phyloP scores from a whole-genome alignment of 2,797 vertebrate genomes.

The Odontamblyopus lacepedii region DNA sequence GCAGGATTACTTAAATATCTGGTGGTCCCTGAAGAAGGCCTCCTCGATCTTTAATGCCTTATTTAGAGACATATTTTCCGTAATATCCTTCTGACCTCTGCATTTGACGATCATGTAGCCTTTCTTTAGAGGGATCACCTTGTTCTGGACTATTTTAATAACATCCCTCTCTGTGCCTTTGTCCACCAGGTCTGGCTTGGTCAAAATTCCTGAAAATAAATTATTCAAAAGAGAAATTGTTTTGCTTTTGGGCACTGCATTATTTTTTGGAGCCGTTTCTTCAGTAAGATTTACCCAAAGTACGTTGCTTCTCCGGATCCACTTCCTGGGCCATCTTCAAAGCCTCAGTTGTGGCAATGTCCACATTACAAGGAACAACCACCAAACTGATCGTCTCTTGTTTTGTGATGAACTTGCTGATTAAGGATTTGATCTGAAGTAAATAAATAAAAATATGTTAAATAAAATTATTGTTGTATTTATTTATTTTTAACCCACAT shows the following conservation, averaged over 20 bases:
- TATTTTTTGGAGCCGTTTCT: background rate
- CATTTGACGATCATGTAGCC: conserved; percentile 93
- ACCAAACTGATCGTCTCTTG: conserved; percentile 89
- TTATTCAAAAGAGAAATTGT: background rate
- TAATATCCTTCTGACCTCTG: conserved; percentile 87
- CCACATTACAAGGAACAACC: conserved; percentile 88
- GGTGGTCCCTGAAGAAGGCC: conserved; percentile 80
- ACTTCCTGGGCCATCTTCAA: conserved; percentile 87
- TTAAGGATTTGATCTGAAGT: conserved; percentile 49
- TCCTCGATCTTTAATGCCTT: conserved; percentile 79
- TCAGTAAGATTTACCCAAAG: conserved; percentile 77
- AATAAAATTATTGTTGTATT: too few relatives aligned
- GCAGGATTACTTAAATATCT: conserved; percentile 41
- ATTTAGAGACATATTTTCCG: conserved; percentile 69
- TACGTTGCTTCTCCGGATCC: conserved; percentile 86
- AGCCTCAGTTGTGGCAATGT: conserved; percentile 91
- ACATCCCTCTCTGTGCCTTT: conserved; percentile 80
- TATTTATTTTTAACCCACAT: too few relatives aligned
- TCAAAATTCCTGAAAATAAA: conserved; percentile 82
- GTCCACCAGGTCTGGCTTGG: conserved; percentile 90
- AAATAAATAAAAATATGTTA: background rate
- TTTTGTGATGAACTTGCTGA: conserved; percentile 78
- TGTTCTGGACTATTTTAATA: conserved; percentile 80
- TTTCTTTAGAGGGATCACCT: conserved; percentile 80
- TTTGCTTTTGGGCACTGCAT: background rate